Percentiles rank a stretch among this genome's conserved stretches.
phyloP scores from a whole-genome alignment of 2,888 invertebrate species.

The Chymomyza amoena region DNA sequence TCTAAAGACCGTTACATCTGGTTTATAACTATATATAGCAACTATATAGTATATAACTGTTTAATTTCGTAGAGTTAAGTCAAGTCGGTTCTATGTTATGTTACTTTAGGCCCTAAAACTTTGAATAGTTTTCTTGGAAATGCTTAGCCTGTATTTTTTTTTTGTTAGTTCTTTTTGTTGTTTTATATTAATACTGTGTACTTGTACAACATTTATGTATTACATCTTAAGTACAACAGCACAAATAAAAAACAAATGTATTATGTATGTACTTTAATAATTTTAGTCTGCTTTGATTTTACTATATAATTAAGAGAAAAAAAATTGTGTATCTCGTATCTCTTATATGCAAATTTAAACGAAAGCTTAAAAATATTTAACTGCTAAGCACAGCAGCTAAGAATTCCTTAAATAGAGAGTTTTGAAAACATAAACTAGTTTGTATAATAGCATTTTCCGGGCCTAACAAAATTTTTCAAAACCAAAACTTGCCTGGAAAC shows the following conservation, averaged over 20 bases:
- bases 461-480: background rate
- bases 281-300: background rate
- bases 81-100: background rate
- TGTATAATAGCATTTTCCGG: conserved; percentile 8
- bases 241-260: no score
- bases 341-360: background rate
- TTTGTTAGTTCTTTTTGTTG: background rate
- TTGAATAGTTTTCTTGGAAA: conserved; percentile 1
- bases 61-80: background rate
- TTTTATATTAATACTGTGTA: background rate
- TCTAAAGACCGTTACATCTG: conserved; percentile 60
- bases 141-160: conserved; percentile 16
- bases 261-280: background rate
- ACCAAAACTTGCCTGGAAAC: conserved; percentile 14
- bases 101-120: background rate
- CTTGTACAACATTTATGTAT: background rate
- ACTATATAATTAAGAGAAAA: background rate
- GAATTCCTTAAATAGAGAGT: conserved; percentile 13
- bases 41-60: conserved; percentile 10
- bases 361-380: background rate
- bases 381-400: background rate
- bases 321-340: background rate
- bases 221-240: background rate
- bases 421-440: background rate
- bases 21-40: conserved; percentile 32